phyloP scores from a whole-genome alignment of 2,113 vertebrate species.

The Oxyruncus cristatus region DNA sequence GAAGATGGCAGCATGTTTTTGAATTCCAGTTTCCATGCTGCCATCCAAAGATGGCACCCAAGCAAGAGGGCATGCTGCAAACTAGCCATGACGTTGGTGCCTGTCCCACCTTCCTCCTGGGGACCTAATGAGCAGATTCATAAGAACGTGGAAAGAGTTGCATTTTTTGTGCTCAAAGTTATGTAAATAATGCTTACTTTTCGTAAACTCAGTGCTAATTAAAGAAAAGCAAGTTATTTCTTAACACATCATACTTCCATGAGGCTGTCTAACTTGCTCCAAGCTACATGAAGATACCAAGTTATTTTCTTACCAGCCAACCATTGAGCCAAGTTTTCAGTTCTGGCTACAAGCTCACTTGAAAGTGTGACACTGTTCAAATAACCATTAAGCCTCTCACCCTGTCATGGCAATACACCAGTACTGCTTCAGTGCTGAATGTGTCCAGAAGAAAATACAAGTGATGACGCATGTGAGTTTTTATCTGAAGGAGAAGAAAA shows the following conservation, averaged over 20 bases:
- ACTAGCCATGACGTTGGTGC: background rate
- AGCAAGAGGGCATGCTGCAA: background rate
- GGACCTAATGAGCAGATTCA: accelerated
- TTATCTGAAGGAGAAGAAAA: background rate
- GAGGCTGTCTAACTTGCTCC: background rate
- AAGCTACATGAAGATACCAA: background rate
- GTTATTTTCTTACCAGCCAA: background rate
- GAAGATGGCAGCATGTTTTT: accelerated
- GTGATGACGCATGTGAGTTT: background rate
- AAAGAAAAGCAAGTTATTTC: background rate
- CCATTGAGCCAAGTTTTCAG: background rate
- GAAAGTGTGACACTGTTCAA: background rate
- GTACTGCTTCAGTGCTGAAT: background rate
- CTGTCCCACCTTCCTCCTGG: background rate
- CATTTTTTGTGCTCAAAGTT: background rate
- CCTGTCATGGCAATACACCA: background rate
- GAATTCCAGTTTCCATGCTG: background rate
- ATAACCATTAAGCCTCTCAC: background rate
- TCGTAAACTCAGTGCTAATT: background rate
- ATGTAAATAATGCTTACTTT: background rate
- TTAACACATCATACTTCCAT: background rate
- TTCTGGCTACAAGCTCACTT: background rate
- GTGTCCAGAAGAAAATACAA: background rate
- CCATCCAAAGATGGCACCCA: background rate
- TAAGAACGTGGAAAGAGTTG: background rate